Conservation (phyloP, 2,797 vertebrate genomes). For the Xiphophorus birchmanni region DNA sequence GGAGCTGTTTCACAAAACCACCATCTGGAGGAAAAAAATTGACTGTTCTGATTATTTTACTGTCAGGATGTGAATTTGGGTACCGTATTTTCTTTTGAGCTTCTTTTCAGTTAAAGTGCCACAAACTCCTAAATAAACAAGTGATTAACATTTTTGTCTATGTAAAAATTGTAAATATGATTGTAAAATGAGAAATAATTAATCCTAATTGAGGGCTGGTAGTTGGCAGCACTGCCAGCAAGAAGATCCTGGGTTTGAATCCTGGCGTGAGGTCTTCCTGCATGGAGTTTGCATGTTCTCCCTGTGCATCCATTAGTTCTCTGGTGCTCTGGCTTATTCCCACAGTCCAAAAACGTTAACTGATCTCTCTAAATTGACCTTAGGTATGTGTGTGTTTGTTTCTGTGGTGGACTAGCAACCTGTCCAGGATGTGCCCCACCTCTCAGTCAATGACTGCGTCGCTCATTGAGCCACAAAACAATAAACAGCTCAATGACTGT, state of each 20-base stretch:
- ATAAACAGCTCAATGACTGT: no score
- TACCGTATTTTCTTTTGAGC: background rate
- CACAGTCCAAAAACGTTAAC: background rate
- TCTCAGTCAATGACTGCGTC: background rate
- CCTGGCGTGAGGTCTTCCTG: background rate
- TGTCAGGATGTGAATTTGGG: background rate
- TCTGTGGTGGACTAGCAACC: background rate
- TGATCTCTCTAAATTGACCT: background rate
- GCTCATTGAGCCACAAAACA: no score
- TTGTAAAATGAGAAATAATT: background rate
- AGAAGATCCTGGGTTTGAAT: background rate
- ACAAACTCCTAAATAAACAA: background rate
- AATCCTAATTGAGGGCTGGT: background rate
- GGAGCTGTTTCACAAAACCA: constrained; percentile 36
- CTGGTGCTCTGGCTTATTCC: background rate
- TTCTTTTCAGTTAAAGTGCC: background rate
- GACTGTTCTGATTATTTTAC: no score
- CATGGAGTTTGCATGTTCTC: background rate
- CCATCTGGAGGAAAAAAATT: background rate
- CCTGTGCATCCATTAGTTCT: background rate
- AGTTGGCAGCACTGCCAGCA: background rate
- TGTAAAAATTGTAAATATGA: background rate
- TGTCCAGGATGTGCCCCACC: background rate
- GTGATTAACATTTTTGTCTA: background rate
- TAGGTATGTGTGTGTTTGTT: background rate